Base-by-base conservation (phyloP, 2,113 vertebrate genomes). In the Marmota monax region DNA sequence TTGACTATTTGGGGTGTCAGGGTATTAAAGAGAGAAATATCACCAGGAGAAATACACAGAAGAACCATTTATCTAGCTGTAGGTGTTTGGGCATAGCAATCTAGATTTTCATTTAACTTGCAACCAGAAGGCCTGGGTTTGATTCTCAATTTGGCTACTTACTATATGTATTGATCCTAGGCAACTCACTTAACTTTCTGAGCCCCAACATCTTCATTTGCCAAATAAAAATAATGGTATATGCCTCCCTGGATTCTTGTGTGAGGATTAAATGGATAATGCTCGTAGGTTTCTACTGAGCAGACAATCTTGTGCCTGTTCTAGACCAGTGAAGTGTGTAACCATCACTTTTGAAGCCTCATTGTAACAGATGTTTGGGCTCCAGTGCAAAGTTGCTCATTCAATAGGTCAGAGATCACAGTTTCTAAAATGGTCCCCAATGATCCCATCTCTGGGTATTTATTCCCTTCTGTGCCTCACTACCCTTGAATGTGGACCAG, bases 1-100 rank as follows among this genome's bases (percentile, higher is more conserved):
- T 83, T 93, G 58, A 84, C 84, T 92, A 79, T 94, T 77, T 88
- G 58, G n/a, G 23, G 20, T 80, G 3, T 95, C 45, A 90, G 89
- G 14, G 34, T 45, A 88, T 84, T 92, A 34, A 56, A 83, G 32
- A 93, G 22, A 69, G 72, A 92, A 84, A 53, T 73, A 77, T n/a
- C 12, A 67, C 6, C 22, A 67, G 39, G 67, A 74, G 39, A 78
- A 67, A 51, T 56, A 85, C 12, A 58, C 56, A 58, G 56, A 73
- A 56, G 29, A 63, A 56, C 37, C 45, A 73, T 94, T 88, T 84
- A 73, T 79, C 42, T 88, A 23, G 58, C 18, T 20, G 16, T 58
- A 63, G 56, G n/a, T 25, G 13, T 95, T 85, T 90, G 12, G 22
- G 48, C 2, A 2, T 87, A 39, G 63, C 42, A 63, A 53, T 82